phyloP scores from a whole-genome alignment of 2,888 invertebrate genomes.

The Gisinianus flammeolus region DNA sequence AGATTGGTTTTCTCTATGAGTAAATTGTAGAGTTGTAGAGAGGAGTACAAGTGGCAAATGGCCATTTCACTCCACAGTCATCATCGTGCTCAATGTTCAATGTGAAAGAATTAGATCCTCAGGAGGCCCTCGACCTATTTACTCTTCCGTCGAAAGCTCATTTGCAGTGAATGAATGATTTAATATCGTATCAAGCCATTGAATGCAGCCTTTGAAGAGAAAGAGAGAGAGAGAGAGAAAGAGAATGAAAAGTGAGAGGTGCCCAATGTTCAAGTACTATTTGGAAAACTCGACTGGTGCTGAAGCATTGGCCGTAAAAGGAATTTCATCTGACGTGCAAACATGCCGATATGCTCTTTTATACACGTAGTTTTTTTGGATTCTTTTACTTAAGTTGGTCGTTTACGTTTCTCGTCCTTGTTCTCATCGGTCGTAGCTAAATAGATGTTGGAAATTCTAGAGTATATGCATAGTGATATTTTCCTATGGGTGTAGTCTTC shows the following conservation, averaged over 20 bases:
- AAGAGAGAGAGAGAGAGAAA: not conserved
- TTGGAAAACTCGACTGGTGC: too few relatives aligned
- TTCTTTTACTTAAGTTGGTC: not conserved
- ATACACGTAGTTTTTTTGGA: not conserved
- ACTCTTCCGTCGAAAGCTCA: not conserved
- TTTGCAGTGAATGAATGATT: slow-evolving; percentile 1
- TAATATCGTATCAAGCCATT: not conserved
- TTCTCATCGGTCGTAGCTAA: not conserved
- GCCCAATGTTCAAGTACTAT: not conserved
- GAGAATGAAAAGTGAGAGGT: not conserved
- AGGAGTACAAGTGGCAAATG: too few relatives aligned
- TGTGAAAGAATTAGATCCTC: not conserved
- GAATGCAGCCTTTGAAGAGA: not conserved
- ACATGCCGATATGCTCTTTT: not conserved
- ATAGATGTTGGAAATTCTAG: not conserved
- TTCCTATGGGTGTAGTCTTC: not conserved
- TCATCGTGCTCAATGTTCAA: too few relatives aligned
- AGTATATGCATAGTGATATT: not conserved
- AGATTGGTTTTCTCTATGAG: not conserved
- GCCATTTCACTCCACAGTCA: too few relatives aligned
- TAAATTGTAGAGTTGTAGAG: not conserved
- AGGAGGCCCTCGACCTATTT: not conserved
- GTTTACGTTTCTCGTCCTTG: not conserved
- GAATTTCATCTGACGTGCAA: not conserved
- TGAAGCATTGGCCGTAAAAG: not conserved